Evolutionary conservation across 1,140 invertebrate genomes (phyloP).

Genomic region (Pentalonia nigronervosa): DNA sequence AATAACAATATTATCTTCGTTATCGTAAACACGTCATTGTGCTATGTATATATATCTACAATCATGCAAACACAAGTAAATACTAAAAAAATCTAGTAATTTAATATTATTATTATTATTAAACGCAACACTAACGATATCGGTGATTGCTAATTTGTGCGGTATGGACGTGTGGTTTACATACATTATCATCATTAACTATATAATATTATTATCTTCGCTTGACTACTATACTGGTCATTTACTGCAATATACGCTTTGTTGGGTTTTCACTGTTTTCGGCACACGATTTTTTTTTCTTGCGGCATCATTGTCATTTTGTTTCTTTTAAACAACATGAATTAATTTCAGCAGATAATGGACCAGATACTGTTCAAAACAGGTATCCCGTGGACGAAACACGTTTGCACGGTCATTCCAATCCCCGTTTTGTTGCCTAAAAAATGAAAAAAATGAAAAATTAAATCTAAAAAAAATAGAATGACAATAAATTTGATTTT

Average conservation of each 20-base stretch:
- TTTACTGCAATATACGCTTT: background rate
- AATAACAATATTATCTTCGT: background rate
- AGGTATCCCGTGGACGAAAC: slow-evolving; percentile 2
- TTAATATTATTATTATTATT: background rate
- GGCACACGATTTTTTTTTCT: background rate
- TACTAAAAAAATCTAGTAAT: background rate
- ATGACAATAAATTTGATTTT: slow-evolving; percentile 24
- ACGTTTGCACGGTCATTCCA: slow-evolving; percentile 52
- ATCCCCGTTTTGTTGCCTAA: slow-evolving; percentile 48
- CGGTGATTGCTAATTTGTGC: slow-evolving; percentile 2
- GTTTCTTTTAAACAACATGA: slow-evolving; percentile 10
- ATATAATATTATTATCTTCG: background rate
- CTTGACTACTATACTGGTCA: background rate
- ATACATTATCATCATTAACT: background rate
- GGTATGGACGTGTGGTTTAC: background rate
- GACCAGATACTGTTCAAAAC: slow-evolving; percentile 20
- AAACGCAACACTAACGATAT: background rate
- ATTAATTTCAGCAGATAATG: slow-evolving; percentile 53
- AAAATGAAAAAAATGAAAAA: too few relatives aligned
- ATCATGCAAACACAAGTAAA: background rate
- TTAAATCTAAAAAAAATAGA: background rate
- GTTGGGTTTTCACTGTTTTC: slow-evolving; percentile 7
- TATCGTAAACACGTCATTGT: background rate
- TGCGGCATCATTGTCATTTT: background rate
- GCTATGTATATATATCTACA: background rate